Base-by-base conservation (phyloP, 2,888 invertebrate species). In the Allolobophora icterica region DNA sequence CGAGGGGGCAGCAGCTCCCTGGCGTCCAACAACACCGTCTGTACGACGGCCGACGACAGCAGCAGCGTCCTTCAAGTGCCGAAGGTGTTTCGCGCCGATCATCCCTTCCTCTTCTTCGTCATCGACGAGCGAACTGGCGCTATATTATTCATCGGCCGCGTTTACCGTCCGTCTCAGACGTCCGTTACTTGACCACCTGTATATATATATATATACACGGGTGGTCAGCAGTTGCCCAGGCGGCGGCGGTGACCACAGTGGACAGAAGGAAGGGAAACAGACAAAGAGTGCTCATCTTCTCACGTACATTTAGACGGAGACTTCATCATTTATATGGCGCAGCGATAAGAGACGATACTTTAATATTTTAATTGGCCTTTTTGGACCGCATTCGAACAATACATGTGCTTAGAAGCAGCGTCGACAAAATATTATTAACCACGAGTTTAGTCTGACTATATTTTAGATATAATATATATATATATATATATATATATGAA, bases 101-200 rank as follows among this genome's bases (percentile, higher is more conserved):
- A 93, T 45, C 93, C 93, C 5, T 93, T 93, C 90, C 58, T 93
- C 83, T 93, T 92, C 91, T 89, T 93, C 89, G 91, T 93, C 71
- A 91, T 91, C 35, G 93, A 93, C 83, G 93, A 93, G n/a, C 90
- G 93, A 87, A 93, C 92, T 83, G 93, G 92, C 42, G 92, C 93
- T 42, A 92, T 93, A 42, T 83, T 91, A 38, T 90, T 93, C 52
- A 91, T 92, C 83, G 93, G 93, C 35, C 92, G 93, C 30, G 93
- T 93, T n/a, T 91, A 92, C 89, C 91, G 93, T 83, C 93, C 93
- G 15, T 45, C 89, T 30, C 91, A 90, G 45, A 90, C 92, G 40
- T 92, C 92, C 34, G 92, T 92, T 34, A 92, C 92, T 58, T 92
- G 89, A 17, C 13, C 42, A 42, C 42, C 24, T n/a, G n/a, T n/a